Evolutionary conservation across 2,113 vertebrate species (phyloP), one percentile per base, ranked within the genome.

Genomic region (Heterocephalus glaber): DNA sequence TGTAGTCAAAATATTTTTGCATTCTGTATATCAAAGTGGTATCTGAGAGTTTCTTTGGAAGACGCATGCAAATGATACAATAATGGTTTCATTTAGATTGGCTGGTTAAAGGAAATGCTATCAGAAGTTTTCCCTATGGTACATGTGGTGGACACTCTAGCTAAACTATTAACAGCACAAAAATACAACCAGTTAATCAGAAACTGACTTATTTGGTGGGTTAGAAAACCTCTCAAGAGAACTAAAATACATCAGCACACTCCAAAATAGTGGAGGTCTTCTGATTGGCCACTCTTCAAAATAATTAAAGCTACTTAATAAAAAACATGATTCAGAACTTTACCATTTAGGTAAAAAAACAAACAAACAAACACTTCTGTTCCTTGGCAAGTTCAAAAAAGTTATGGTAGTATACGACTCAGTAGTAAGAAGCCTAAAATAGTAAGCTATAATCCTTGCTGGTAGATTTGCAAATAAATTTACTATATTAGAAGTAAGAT

Each of bases 401-500:
- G 17, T 89, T 81, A 92, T 33, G 33, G 16, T 86, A 92, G 92
- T 76, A 79, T 41, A 90, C 56, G 92, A 72, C 47, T 54, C 49
- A 70, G 63, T 97, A 86, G 82, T 96, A 88, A 94, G 74, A 94
- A 58, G 14, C 56, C 80, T 86, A 86, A 96, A 97, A 92, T 70
- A 97, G 66, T 79, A 86, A 86, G 58, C 81, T 94, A 13, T 81
- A 96, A 96, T 97, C 58, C 44, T 89, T 94, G 95, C 88, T 95
- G 74, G 60, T 86, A 63, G 83, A 94, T 83, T 97, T 96, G 74
- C 60, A 97, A 97, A 91, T 86, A 97, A 97, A 96, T 96, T 97
- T 95, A 90, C 66, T 76, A 33, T 96, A 91, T 95, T 97, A 86
- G 96, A 97, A 97, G 95, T 97, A 97, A 94, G 79, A 97, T 96